Conservation (phyloP, 2,113 vertebrate genomes). For the Nettapus auritus region DNA sequence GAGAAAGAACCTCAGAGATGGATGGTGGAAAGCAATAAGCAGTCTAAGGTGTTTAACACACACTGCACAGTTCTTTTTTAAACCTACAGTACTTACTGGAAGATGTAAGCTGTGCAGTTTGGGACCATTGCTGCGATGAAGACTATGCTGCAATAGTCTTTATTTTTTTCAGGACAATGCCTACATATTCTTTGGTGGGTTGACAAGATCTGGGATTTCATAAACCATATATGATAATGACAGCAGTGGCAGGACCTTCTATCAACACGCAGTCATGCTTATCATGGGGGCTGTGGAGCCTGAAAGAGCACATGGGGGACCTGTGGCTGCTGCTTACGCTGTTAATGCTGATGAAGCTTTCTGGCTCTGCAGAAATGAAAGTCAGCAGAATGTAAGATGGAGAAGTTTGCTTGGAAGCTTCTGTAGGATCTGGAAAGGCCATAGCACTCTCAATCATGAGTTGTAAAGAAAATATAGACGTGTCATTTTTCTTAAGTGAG, state of each 20-base stretch:
- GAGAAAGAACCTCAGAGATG: background rate
- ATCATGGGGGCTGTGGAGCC: background rate
- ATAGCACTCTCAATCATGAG: background rate
- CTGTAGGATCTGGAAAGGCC: background rate
- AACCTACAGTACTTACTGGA: background rate
- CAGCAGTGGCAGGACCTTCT: background rate
- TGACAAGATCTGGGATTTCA: background rate
- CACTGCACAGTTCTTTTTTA: background rate
- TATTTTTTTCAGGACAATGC: background rate
- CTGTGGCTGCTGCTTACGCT: background rate
- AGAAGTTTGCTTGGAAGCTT: background rate
- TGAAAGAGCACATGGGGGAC: background rate
- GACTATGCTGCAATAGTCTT: background rate
- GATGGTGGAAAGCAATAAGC: background rate
- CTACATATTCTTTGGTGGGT: background rate
- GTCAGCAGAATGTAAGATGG: accelerated
- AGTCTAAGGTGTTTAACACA: background rate
- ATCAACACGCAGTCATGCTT: background rate
- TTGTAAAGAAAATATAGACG: background rate
- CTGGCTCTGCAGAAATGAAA: background rate
- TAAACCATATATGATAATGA: background rate
- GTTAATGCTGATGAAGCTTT: background rate
- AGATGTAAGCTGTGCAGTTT: background rate
- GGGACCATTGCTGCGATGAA: background rate
- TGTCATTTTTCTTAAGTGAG: background rate